phyloP scores from a whole-genome alignment of 2,888 invertebrate species.

The Macrophya alboannulata region DNA sequence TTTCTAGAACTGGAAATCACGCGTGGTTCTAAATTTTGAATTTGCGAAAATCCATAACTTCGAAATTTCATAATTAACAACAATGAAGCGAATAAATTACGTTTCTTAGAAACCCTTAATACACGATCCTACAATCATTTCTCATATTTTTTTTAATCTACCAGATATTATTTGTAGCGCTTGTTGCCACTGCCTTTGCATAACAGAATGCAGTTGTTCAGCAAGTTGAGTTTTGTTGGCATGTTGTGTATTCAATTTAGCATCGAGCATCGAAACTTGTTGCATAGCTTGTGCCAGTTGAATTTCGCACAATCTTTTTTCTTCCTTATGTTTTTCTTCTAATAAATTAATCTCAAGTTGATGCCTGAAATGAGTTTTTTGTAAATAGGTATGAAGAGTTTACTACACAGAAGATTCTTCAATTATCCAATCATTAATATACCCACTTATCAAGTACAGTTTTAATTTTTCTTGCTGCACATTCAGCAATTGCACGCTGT shows the following conservation, averaged over 20 bases:
- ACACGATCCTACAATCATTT: background rate
- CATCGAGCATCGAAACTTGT: constrained; percentile 85
- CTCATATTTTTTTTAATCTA: constrained; percentile 58
- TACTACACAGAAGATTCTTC: background rate
- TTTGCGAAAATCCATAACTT: too few relatives aligned
- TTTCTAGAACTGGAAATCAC: background rate
- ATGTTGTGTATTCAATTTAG: constrained; percentile 81
- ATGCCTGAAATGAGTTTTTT: constrained; percentile 81
- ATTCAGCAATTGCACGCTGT: constrained; percentile 86
- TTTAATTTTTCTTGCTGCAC: constrained; percentile 87
- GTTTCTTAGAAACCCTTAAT: too few relatives aligned
- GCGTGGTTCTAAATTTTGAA: too few relatives aligned
- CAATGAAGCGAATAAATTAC: background rate
- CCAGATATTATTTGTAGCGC: constrained; percentile 86
- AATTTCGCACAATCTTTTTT: constrained; percentile 87
- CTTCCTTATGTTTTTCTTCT: constrained; percentile 91
- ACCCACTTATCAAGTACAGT: constrained; percentile 86
- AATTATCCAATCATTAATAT: background rate
- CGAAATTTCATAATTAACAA: background rate
- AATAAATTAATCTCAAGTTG: constrained; percentile 88
- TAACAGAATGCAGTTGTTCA: constrained; percentile 88
- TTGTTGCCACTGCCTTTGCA: constrained; percentile 92
- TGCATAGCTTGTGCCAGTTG: constrained; percentile 87
- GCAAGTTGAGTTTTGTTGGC: constrained; percentile 86
- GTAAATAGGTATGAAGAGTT: background rate